A percentile compares a stretch with the other conserved stretches of the same genome.
These are phyloP conservation scores for Suncus etruscus DNA, from an alignment of 2,113 vertebrate species.

Conservation along the genomic window DNA sequence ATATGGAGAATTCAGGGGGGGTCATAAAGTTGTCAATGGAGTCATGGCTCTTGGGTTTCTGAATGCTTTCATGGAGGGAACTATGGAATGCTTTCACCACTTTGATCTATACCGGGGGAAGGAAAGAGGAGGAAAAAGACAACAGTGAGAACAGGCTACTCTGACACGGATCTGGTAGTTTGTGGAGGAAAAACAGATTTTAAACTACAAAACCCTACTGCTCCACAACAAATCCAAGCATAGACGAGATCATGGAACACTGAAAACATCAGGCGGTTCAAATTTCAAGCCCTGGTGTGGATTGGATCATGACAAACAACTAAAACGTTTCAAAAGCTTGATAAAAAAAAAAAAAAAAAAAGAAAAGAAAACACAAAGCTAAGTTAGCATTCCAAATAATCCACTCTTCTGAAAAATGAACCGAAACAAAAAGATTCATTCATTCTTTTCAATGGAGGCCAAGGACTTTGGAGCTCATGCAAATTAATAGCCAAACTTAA, in stretches of 20 bases:
- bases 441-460: conserved; percentile 74
- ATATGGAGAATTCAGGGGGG: conserved; percentile 94
- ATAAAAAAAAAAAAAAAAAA: conserved; percentile 69
- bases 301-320: conserved; percentile 73
- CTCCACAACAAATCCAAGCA: conserved; percentile 78
- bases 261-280: conserved; percentile 70
- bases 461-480: conserved; percentile 37
- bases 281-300: conserved; percentile 78
- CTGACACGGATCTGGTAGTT: conserved; percentile 5
- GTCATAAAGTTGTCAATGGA: conserved; percentile 99
- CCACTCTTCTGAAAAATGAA: conserved; percentile 68
- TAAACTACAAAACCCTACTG: conserved; percentile 57
- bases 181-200: conserved; percentile 69
- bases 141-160: conserved; percentile 53
- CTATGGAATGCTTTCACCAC: conserved; percentile 99
- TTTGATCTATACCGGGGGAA: conserved; percentile 92
- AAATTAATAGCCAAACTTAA: conserved; percentile 63
- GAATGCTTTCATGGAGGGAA: conserved; percentile 93
- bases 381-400: conserved; percentile 74
- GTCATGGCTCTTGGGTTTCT: conserved; percentile 94
- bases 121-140: conserved; percentile 73
- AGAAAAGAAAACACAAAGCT: conserved; percentile 58
- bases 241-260: conserved; percentile 68
- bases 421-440: conserved; percentile 76
- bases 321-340: conserved; percentile 82